Evolutionary conservation across 37 sponge, comb jelly and placozoan species (phyloP).

Genomic region (Geodia barretti): DNA sequence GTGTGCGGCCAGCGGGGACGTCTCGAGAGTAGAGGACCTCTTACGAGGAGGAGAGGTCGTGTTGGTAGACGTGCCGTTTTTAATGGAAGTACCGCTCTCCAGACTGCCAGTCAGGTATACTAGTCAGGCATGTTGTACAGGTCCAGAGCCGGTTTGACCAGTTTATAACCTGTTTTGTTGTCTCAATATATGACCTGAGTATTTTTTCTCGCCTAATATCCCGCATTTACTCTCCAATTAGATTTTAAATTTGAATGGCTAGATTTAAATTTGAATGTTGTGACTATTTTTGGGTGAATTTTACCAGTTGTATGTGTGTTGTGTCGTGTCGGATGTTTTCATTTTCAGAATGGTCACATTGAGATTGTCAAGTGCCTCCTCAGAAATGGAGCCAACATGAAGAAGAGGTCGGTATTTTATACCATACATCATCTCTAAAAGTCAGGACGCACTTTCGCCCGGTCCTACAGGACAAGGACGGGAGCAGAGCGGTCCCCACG

Average conservation of each 20-base stretch:
- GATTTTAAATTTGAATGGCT: no score
- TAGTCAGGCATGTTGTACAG: no score
- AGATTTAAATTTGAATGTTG: no score
- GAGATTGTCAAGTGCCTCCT: constrained; percentile 76
- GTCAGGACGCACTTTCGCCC: constrained; percentile 6
- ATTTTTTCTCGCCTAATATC: no score
- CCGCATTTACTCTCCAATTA: no score
- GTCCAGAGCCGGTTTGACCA: no score
- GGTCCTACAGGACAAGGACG: constrained; percentile 74
- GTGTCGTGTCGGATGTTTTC: no score
- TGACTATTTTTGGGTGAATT: no score
- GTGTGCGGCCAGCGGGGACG: constrained; percentile 76
- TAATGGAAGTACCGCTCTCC: constrained; percentile 78
- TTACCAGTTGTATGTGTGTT: no score
- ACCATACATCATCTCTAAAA: not conserved
- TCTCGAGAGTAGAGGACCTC: constrained; percentile 29
- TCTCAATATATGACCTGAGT: no score
- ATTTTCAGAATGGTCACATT: constrained; percentile 86
- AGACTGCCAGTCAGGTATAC: constrained; percentile 86
- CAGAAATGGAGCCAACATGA: constrained; percentile 69
- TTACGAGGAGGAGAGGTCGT: constrained; percentile 27
- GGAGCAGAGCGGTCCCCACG: constrained; percentile 80
- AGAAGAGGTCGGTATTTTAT: constrained; percentile 59
- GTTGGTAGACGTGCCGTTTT: constrained; percentile 72
- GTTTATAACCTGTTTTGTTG: no score